Conservation (phyloP, 1,140 invertebrate species). For the Ptiloglossa arizonensis region DNA sequence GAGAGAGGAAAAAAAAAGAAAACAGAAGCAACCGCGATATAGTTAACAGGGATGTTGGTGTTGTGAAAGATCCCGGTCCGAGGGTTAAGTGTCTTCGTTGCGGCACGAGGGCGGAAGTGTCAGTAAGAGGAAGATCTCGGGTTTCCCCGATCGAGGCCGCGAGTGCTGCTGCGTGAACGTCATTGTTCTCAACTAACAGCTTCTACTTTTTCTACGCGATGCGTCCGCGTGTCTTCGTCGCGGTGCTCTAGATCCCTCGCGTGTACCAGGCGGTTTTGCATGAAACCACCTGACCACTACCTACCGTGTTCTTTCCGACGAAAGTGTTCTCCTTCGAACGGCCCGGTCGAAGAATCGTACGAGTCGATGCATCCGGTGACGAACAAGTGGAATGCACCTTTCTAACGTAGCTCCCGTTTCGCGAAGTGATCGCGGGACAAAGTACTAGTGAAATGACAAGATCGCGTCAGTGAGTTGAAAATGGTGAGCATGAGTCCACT, state of each 20-base stretch:
- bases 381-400: background rate
- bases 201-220: slow-evolving; percentile 33
- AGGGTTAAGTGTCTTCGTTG: too few relatives aligned
- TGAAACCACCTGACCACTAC: background rate
- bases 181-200: slow-evolving; percentile 50
- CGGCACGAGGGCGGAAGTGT: slow-evolving; percentile 3
- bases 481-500: slow-evolving; percentile 69
- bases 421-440: background rate
- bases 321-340: background rate
- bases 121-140: background rate
- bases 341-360: background rate
- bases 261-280: background rate
- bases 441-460: background rate
- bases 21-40: too few relatives aligned
- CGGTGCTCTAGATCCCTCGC: slow-evolving; percentile 41
- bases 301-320: background rate
- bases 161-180: slow-evolving; percentile 23
- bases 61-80: too few relatives aligned
- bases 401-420: background rate
- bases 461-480: slow-evolving; percentile 6
- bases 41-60: too few relatives aligned
- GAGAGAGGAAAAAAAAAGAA: too few relatives aligned
- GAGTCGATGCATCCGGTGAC: background rate
- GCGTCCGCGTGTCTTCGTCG: slow-evolving; percentile 46
- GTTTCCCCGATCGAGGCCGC: slow-evolving; percentile 21